Evolutionary conservation across 2,797 vertebrate genomes (phyloP), one percentile per base, ranked within the genome.

Genomic region (Micromesistius poutassou): DNA sequence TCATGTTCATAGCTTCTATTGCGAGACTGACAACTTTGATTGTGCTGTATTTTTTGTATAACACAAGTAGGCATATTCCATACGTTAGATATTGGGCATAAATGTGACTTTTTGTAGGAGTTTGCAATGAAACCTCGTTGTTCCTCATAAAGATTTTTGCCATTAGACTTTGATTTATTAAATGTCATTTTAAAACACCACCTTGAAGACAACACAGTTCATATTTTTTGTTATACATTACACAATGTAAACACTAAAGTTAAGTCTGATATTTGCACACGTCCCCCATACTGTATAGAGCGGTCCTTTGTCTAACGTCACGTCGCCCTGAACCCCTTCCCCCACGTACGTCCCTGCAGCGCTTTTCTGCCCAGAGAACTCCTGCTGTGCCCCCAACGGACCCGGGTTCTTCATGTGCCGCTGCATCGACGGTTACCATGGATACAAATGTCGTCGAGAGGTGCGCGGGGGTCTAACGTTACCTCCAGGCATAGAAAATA

Each of bases 371-470:
- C 97, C 97, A 0, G 96, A 97, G 84, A 96, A 96, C 72, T 94
- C 96, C 0, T 87, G 87, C 28, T 99, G 97, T n/a, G 88, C 79
- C 16, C 93, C 96, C 0, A 91, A 93, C 0, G 97, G 97, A 10
- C 97, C 97, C 0, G 95, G 96, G 33, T 92, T 95, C 74, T 42
- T 84, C 25, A 91, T 96, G 84, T 99, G 97, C 87, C 87, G 90
- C 81, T 98, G 97, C 72, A 42, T 76, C 0, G 78, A 84, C 5
- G 87, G 91, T 73, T 94, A 94, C 84, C 92, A 93, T 0, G 96
- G 97, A 78, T 99, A 99, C 93, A 98, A 96, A 90, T 99, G 97
- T 89, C 91, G 96, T 76, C 93, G 96, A n/a, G 87, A 97, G 96
- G 97, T 95, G 71, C n/a, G n/a, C n/a, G n/a, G n/a, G n/a, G n/a